Base-by-base conservation (phyloP, 2,888 invertebrate species). In the Eupithecia centaureata region DNA sequence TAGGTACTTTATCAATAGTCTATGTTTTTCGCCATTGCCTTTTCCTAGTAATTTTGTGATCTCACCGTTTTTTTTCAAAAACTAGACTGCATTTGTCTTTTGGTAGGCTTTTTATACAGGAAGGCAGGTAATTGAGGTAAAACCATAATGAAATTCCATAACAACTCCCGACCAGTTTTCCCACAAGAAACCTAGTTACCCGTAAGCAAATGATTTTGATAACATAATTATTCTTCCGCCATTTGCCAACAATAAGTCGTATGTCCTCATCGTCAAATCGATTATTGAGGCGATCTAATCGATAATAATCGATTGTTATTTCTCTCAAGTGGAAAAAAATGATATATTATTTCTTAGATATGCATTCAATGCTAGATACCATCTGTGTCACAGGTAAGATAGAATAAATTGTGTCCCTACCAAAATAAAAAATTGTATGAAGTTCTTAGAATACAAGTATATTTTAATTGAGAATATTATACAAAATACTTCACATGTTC, bases 171-270 rank as follows among this genome's bases (percentile, higher is more conserved):
- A 70, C 70, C 70, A 73, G 72, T 74, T 70, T 75, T 78, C 79
- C 79, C 77, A 77, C 74, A 78, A 79, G 61, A 81, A 76, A 70
- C 63, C 73, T 73, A 79, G 62, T 70, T 68, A 72, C 63, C 77
- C 82, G 77, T 80, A 67, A 75, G 67, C 80, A 71, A 85, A 85
- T 82, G 77, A 77, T 85, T 82, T 77, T 80, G 86, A 86, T 80
- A 81, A 80, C 80, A 81, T 86, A 86, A 86, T 86, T 84, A 76
- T 78, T 79, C 79, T 84, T 83, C 86, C 85, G 83, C 85, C 82
- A 79, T 80, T 82, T 81, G 80, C 75, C 62, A 70, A 70, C 73
- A 65, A 52, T 62, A 64, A 61, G 68, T 71, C 63, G 62, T 65
- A 59, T 73, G 71, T 75, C 76, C 79, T 79, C 71, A 71, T 78